phyloP scores from a whole-genome alignment of 2,797 vertebrate species.

The Artibeus lituratus region DNA sequence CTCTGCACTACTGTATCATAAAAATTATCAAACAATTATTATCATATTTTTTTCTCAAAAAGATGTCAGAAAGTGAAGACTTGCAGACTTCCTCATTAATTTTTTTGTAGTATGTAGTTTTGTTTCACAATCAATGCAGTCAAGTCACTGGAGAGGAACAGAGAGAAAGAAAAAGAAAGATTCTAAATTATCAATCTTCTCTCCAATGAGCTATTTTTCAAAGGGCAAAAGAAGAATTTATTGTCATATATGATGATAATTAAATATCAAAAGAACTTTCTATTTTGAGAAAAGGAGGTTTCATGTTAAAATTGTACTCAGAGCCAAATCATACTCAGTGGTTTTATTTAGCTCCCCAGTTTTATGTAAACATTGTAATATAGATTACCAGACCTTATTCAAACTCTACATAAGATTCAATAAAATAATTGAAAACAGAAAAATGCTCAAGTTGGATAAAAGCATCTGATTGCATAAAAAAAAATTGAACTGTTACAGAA shows the following conservation, averaged over 20 bases:
- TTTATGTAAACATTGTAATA: background rate
- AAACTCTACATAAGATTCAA: background rate
- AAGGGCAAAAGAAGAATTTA: background rate
- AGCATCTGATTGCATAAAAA: background rate
- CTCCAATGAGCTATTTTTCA: constrained; percentile 16
- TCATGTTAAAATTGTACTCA: constrained; percentile 1
- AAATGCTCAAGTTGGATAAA: background rate
- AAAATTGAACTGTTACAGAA: background rate
- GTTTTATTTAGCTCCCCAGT: background rate
- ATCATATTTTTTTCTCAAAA: background rate
- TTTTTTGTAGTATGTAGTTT: background rate
- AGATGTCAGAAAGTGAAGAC: constrained; percentile 16
- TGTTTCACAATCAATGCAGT: background rate
- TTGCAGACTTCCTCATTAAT: background rate
- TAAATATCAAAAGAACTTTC: background rate
- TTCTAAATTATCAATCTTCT: background rate
- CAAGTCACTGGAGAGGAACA: background rate
- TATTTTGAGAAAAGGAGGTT: background rate
- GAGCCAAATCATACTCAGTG: background rate
- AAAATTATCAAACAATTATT: background rate
- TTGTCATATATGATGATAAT: background rate
- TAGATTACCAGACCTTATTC: background rate
- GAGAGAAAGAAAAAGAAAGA: background rate
- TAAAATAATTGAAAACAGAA: background rate
- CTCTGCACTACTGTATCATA: background rate